Conservation (phyloP, 2,113 vertebrate species). For the Ancistrus triradiatus region DNA sequence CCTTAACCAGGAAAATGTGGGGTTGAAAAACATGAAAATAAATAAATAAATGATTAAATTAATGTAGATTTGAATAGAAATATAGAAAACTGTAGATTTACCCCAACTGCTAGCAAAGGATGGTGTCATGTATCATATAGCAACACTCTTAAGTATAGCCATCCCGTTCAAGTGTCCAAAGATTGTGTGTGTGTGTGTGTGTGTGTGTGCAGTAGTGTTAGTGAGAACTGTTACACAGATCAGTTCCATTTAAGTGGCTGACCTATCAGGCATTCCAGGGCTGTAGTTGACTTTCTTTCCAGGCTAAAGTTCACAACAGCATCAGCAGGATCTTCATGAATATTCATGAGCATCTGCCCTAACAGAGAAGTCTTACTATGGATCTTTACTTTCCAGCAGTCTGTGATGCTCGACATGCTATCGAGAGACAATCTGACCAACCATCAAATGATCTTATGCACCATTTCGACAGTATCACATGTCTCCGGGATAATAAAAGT, state of each 20-base stretch:
- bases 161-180: too few relatives aligned
- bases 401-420: conserved; percentile 18
- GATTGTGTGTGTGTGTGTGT: too few relatives aligned
- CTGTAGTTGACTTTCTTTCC: conserved; percentile 38
- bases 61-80: too few relatives aligned
- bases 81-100: too few relatives aligned
- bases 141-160: too few relatives aligned
- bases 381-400: conserved; percentile 5
- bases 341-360: conserved; percentile 56
- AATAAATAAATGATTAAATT: too few relatives aligned
- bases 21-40: too few relatives aligned
- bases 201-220: too few relatives aligned
- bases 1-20: too few relatives aligned
- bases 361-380: not conserved
- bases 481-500: conserved; percentile 42
- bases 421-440: conserved; percentile 47
- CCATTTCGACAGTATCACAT: conserved; percentile 35
- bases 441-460: conserved; percentile 56
- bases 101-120: too few relatives aligned
- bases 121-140: not conserved
- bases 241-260: conserved; percentile 39
- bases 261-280: conserved; percentile 47
- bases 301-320: conserved; percentile 44
- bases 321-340: conserved; percentile 45
- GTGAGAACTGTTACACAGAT: conserved; percentile 39